These are phyloP conservation scores for Pteromalus puparum DNA, from an alignment of 1,140 invertebrate species.

Conservation along the genomic window DNA sequence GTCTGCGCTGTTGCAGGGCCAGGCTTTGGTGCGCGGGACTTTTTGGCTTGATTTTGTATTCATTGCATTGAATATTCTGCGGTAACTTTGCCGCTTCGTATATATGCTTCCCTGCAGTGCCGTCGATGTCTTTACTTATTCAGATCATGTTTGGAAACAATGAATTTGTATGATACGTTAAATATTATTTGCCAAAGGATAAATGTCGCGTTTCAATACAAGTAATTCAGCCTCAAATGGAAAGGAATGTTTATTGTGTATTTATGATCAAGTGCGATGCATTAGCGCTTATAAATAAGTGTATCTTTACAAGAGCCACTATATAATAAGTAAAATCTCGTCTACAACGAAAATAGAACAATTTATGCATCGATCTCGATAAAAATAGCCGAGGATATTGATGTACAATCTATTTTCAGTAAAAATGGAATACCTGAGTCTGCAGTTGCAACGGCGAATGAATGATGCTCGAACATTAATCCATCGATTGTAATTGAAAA, in stretches of 20 bases:
- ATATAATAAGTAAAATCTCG: no score
- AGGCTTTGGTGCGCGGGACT: slow-evolving; percentile 16
- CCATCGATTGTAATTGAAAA: background rate
- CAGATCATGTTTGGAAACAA: background rate
- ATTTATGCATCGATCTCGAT: background rate
- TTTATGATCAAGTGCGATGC: no score
- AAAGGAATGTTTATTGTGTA: no score
- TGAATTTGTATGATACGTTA: background rate
- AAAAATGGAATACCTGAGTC: no score
- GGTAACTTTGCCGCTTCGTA: background rate
- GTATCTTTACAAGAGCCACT: no score
- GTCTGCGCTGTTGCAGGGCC: background rate
- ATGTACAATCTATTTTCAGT: no score
- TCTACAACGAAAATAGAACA: background rate
- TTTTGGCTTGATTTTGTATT: slow-evolving; percentile 5
- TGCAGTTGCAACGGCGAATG: no score
- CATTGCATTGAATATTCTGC: background rate
- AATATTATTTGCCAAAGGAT: no score
- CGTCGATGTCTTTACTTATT: background rate
- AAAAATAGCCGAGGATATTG: background rate
- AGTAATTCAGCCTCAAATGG: no score
- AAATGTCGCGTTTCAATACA: no score
- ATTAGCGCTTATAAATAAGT: no score
- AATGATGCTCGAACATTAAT: background rate
- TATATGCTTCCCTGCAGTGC: background rate